Evolutionary conservation across 2,797 vertebrate genomes (phyloP).

Genomic region (Mastacembelus armatus): DNA sequence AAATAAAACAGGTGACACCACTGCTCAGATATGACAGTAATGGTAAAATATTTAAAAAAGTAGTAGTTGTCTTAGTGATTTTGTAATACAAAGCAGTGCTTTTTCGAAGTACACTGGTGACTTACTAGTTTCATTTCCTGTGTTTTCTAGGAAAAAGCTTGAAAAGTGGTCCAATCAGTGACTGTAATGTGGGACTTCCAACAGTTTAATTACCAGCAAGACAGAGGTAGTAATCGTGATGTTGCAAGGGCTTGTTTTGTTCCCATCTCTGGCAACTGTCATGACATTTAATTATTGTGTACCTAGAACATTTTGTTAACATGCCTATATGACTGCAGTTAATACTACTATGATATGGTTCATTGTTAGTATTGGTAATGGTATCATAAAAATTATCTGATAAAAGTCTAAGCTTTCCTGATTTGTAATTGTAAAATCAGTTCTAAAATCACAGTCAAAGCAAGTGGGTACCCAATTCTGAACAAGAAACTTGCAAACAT

Average conservation of each 20-base stretch:
- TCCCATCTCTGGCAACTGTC: accelerated
- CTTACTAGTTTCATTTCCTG: constrained; percentile 37
- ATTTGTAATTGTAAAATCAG: not conserved
- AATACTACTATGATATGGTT: not conserved
- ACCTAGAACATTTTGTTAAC: not conserved
- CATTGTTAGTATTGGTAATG: too few species aligned
- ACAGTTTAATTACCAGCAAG: constrained; percentile 28
- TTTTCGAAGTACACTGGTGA: not conserved
- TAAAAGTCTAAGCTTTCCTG: not conserved
- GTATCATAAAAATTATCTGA: not conserved
- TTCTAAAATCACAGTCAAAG: too few species aligned
- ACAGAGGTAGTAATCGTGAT: constrained; percentile 7
- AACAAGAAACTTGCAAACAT: too few species aligned
- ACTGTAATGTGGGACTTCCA: constrained; percentile 13
- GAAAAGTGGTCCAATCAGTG: constrained; percentile 3
- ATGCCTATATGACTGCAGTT: not conserved
- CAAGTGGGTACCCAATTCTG: too few species aligned
- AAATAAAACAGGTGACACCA: not conserved
- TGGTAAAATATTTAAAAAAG: too few species aligned
- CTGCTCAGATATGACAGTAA: too few species aligned
- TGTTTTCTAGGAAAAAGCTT: constrained; percentile 60
- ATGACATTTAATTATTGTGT: not conserved
- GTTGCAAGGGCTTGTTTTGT: not conserved
- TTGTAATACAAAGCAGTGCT: not conserved
- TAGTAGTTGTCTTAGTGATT: not conserved